These are phyloP conservation scores for Trogon surrucura DNA, from an alignment of 2,113 vertebrate species.

Conservation along the genomic window DNA sequence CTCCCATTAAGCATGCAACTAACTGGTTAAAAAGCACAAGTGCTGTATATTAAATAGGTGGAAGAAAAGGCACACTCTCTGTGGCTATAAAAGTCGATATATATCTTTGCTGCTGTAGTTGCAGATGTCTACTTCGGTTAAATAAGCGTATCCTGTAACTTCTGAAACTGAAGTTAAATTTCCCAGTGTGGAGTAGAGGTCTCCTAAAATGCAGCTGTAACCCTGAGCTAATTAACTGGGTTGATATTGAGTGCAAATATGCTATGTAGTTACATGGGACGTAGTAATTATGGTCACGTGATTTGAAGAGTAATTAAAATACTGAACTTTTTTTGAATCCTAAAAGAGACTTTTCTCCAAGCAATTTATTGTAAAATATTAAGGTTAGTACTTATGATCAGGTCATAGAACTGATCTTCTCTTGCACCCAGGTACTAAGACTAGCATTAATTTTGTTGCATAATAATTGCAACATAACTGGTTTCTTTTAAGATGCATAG, in stretches of 20 bases:
- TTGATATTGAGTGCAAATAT: background rate
- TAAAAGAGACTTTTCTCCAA: background rate
- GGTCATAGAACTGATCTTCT: background rate
- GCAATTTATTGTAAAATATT: background rate
- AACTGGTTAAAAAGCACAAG: background rate
- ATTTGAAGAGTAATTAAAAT: background rate
- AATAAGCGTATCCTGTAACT: background rate
- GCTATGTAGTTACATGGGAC: background rate
- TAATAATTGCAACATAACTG: background rate
- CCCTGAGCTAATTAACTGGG: background rate
- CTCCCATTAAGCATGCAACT: background rate
- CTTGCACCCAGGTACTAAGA: background rate
- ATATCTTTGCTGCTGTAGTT: background rate
- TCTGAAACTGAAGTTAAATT: background rate
- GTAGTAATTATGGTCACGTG: fast-evolving
- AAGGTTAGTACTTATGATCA: background rate
- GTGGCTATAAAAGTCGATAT: background rate
- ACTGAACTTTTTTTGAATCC: background rate
- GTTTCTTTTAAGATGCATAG: background rate
- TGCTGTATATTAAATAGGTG: background rate
- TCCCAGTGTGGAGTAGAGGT: background rate
- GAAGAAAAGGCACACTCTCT: background rate
- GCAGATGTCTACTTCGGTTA: background rate
- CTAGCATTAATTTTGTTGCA: background rate
- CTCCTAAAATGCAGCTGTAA: background rate